Evolutionary conservation across 1,140 invertebrate genomes (phyloP), one percentile per base, ranked within the genome.

Genomic region (Sinella curviseta): DNA sequence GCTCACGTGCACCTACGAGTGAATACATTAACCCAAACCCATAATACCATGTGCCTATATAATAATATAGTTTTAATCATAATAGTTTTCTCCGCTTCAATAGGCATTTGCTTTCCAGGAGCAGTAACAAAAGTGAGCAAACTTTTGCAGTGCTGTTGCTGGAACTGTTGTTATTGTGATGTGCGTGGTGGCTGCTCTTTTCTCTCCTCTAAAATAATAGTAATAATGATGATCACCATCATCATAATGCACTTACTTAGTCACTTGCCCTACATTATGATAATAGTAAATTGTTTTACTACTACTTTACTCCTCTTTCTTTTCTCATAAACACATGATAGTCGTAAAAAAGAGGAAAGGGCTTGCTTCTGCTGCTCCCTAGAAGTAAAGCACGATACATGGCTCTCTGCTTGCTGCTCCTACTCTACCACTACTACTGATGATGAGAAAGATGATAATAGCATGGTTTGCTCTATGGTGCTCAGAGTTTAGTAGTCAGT

Each of bases 211-310:
- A n/a, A 26, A 60, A 8, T 14, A n/a, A 26, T n/a, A 60, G 24
- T 60, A 60, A 60, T 48, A 20, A 20, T 48, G 39, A 48, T 48
- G 20, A 48, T 48, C 57, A 65, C 26, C 57, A 4, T 65, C 57
- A 65, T 70, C 65, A 33, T 70, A 70, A 70, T 70, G 65, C 30
- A 70, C 65, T 70, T 60, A 14, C 24, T 33, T 48, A 48, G 8
- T 48, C 39, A 33, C 65, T 70, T 30, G 65, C 65, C 65, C 65
- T 60, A 70, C 31, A 70, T 70, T 17, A 70, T 70, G 12, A 70
- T 70, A 70, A 70, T 70, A 33, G 28, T 70, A 70, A 70, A 70
- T 70, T 31, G 65, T 70, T 70, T 70, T 33, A 70, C 28, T 33
- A 33, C 65, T 70, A 12, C 65, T 70, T 30, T 33, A 24, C 65